Conservation (phyloP, 2,797 vertebrate genomes). For the Acomys russatus region DNA sequence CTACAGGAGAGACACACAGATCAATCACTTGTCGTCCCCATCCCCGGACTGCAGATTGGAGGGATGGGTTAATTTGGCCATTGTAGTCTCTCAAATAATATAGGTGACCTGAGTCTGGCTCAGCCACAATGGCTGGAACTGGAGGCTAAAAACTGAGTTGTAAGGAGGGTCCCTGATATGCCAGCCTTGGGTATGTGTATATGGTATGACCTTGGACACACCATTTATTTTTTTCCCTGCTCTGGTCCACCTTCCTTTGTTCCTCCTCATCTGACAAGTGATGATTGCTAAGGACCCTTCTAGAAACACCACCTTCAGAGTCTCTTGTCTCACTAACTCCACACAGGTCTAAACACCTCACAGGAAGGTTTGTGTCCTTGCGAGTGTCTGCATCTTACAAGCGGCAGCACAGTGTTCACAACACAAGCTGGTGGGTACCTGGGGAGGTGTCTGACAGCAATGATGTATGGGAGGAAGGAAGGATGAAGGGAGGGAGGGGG, state of each 20-base stretch:
- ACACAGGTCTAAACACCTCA: not conserved
- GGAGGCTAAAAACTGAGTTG: not conserved
- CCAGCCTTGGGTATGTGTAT: not conserved
- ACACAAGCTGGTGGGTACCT: not conserved
- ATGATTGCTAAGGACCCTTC: not conserved
- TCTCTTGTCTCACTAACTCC: not conserved
- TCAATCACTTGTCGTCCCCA: not conserved
- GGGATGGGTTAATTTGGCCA: not conserved
- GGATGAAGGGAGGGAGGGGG: not conserved
- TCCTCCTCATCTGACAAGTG: not conserved
- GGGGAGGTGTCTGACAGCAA: not conserved
- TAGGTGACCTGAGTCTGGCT: not conserved
- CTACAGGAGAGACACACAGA: constrained; percentile 83
- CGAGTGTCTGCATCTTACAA: not conserved
- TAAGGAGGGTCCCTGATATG: not conserved
- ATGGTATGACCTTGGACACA: not conserved
- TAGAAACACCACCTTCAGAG: not conserved
- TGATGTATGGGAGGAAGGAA: not conserved
- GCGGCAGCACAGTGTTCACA: not conserved
- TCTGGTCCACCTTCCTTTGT: not conserved
- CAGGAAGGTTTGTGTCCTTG: not conserved
- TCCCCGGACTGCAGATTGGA: not conserved
- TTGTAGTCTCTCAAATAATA: not conserved
- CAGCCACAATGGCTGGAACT: not conserved
- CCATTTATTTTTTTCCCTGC: not conserved